These are phyloP conservation scores for Xiphophorus birchmanni DNA, from an alignment of 2,797 vertebrate species.

Conservation along the genomic window DNA sequence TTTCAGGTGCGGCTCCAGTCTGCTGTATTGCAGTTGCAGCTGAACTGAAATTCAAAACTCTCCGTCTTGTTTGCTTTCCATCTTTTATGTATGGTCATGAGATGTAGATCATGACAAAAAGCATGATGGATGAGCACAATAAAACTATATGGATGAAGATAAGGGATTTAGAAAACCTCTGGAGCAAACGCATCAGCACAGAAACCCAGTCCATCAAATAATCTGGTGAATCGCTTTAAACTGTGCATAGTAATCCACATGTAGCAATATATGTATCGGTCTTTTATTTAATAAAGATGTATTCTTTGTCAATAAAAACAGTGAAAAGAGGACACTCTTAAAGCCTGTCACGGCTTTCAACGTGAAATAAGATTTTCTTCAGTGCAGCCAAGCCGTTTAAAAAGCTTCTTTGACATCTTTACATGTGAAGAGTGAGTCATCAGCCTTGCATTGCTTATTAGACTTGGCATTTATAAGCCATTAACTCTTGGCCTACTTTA, in stretches of 20 bases:
- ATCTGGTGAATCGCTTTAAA: not conserved
- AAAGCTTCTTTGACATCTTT: constrained; percentile 25
- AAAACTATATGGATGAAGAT: not conserved
- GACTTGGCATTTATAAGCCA: constrained; percentile 21
- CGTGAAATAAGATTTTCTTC: constrained; percentile 2
- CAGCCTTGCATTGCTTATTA: not conserved
- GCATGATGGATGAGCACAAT: not conserved
- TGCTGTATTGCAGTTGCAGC: not conserved
- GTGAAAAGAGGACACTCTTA: not conserved
- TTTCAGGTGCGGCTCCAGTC: not conserved
- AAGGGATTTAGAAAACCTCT: not conserved
- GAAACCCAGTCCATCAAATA: not conserved
- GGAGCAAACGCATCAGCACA: not conserved
- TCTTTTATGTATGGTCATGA: not conserved
- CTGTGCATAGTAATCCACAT: not conserved
- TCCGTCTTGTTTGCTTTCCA: not conserved
- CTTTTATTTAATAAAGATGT: constrained; percentile 3
- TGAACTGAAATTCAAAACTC: not conserved
- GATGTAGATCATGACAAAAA: not conserved
- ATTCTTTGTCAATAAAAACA: not conserved
- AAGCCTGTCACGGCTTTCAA: constrained; percentile 9
- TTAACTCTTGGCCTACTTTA: constrained; percentile 28
- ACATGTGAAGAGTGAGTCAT: constrained; percentile 36
- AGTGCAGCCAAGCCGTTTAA: constrained; percentile 16
- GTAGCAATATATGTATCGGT: constrained; percentile 1